Evolutionary conservation across 2,797 vertebrate genomes (phyloP).

Genomic region (Chlorospingus flavigularis): DNA sequence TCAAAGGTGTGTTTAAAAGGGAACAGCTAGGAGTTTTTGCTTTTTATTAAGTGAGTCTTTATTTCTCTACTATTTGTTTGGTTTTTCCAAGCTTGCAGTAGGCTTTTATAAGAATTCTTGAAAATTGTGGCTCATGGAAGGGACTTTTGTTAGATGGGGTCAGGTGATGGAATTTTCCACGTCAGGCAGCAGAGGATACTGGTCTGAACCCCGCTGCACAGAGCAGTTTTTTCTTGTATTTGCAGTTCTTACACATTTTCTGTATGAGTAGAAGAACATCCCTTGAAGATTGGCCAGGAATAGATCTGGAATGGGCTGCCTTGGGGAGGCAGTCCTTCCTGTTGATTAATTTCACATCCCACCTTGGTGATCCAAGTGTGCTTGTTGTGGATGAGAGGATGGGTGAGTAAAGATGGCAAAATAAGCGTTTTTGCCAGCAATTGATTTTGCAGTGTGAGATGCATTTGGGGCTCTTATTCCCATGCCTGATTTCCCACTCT

Average conservation of each 20-base stretch:
- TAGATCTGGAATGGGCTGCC: not conserved
- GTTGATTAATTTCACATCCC: slow-evolving; percentile 17
- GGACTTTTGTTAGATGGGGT: not conserved
- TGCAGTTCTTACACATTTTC: not conserved
- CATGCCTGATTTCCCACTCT: not conserved
- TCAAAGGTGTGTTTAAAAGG: not conserved
- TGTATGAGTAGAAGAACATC: not conserved
- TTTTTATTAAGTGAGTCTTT: not conserved
- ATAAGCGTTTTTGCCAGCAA: not conserved
- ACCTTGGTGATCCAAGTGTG: not conserved
- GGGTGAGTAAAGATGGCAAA: slow-evolving; percentile 1
- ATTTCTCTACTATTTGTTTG: not conserved
- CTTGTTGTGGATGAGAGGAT: not conserved
- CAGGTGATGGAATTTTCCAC: not conserved
- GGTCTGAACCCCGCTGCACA: not conserved
- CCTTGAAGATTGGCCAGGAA: slow-evolving; percentile 7
- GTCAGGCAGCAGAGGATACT: not conserved
- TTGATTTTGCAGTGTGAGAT: not conserved
- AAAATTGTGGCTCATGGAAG: not conserved
- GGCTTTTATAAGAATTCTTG: not conserved
- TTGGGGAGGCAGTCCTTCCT: slow-evolving; percentile 8
- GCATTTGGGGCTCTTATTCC: not conserved
- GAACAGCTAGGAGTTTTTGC: not conserved
- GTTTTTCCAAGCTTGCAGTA: not conserved
- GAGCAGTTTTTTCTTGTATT: not conserved